These are phyloP conservation scores for Bombus difficillimus DNA, from an alignment of 1,140 invertebrate genomes.

Conservation along the genomic window DNA sequence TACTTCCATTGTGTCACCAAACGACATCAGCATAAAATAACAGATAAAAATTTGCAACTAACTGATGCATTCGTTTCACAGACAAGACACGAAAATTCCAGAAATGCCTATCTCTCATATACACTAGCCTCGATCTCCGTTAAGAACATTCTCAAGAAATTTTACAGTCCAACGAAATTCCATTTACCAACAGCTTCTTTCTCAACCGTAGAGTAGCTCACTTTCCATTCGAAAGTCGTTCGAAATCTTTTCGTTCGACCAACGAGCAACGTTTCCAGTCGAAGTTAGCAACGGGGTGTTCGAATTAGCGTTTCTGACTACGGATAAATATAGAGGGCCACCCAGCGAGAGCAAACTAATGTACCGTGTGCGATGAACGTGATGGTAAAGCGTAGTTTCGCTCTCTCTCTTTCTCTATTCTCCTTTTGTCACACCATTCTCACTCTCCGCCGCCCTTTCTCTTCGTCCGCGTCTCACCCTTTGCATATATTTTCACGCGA, in stretches of 20 bases:
- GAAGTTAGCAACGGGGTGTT: conserved; percentile 69
- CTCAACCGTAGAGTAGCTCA: no score
- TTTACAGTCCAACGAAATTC: background rate
- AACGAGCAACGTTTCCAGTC: conserved; percentile 6
- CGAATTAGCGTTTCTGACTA: conserved; percentile 75
- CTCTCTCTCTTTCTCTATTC: conserved; percentile 32
- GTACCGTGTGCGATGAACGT: conserved; percentile 61
- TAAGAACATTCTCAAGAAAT: background rate
- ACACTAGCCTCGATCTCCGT: background rate
- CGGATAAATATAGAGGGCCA: conserved; percentile 79
- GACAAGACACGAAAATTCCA: no score
- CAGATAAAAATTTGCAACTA: no score
- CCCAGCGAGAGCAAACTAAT: conserved; percentile 77
- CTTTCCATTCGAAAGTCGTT: conserved; percentile 1
- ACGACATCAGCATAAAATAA: no score
- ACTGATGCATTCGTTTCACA: no score
- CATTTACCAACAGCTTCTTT: background rate
- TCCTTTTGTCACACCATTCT: conserved; percentile 38
- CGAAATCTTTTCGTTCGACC: conserved; percentile 20
- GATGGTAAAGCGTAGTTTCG: conserved; percentile 42
- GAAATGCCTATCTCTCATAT: no score
- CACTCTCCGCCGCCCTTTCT: background rate
- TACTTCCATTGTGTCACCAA: no score
- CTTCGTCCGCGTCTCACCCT: background rate
- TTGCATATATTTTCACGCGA: conserved; percentile 27